Evolutionary conservation across 1,140 invertebrate species (phyloP), one percentile per base, ranked within the genome.

Genomic region (Brachionus koreanus): DNA sequence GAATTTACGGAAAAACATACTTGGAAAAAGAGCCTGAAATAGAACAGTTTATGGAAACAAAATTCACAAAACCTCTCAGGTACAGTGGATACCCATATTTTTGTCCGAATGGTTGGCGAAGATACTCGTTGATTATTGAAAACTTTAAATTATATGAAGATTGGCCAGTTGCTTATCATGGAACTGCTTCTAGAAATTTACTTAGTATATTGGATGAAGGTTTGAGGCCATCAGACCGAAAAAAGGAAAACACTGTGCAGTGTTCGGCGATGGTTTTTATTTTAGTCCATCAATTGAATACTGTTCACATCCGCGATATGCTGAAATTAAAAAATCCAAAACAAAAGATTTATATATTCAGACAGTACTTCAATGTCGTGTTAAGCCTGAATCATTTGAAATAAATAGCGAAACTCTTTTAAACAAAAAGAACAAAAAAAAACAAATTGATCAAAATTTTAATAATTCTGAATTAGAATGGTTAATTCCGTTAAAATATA

Each of bases 101-200:
- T 19, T 57, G 49, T 23, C 49, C 49, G 1, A 25, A 57, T 57
- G 49, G 49, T 10, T 57, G 49, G 49, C 49, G 49, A 57, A 57
- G 49, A 57, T 57, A 57, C 7, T 57, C 49, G 1, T 19, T 57
- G 5, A 16, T 19, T 0, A 9, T 57, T 57, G 7, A 57, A 9
- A 57, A 57, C 9, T 57, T 57, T 57, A 6, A 57, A 57, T 57
- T 57, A 57, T 57, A 57, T 25, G 3, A 23, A 57, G 49, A 57
- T 7, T 69, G 65, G 65, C 29, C 65, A 5, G 33, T 69, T 37
- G 65, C 65, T 69, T 69, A 69, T 35, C 65, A 69, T 29, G 65
- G 65, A 19, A 69, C 65, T 16, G 25, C 65, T 35, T 19, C 65
- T 39, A 37, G 12, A 35, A 69, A 69, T n/a, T 13, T 69, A 1